phyloP scores from a whole-genome alignment of 1,140 invertebrate species.

The Polypedilum pembai region DNA sequence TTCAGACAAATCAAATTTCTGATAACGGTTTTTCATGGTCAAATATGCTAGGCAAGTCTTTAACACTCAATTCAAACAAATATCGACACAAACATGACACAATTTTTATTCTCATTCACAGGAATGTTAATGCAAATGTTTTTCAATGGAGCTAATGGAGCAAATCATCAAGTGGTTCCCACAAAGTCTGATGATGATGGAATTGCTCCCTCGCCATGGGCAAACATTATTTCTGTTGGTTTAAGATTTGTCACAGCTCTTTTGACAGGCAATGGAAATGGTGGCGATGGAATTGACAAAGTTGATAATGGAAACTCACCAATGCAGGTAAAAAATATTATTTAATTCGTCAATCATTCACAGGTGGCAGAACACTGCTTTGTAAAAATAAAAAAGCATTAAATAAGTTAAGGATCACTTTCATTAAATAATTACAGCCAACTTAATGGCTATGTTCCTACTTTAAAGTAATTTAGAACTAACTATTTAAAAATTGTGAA shows the following conservation, averaged over 20 bases:
- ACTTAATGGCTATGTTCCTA: too few relatives aligned
- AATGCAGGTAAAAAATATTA: conserved; percentile 64
- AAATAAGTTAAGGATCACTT: too few relatives aligned
- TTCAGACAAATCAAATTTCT: conserved; percentile 69
- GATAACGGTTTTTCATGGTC: conserved; percentile 75
- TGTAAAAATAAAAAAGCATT: too few relatives aligned
- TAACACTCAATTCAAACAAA: neutral
- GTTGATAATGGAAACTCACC: conserved; percentile 73
- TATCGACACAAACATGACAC: neutral
- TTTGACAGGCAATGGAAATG: conserved; percentile 59
- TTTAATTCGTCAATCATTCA: neutral
- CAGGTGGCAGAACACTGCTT: neutral
- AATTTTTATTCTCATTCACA: conserved; percentile 34
- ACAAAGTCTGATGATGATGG: conserved; percentile 70
- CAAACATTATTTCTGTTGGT: conserved; percentile 71
- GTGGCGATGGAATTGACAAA: conserved; percentile 76
- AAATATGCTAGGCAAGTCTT: conserved; percentile 61
- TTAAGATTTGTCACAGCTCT: conserved; percentile 75
- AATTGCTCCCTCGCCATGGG: conserved; percentile 67
- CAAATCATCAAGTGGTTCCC: conserved; percentile 50
- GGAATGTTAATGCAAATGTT: conserved; percentile 78
- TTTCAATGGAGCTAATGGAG: conserved; percentile 56
- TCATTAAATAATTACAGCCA: too few relatives aligned
- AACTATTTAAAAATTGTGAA: too few relatives aligned
- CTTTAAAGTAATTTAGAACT: too few relatives aligned